Base-by-base conservation (phyloP, 1,140 invertebrate genomes). In the Caenorhabditis tropicalis region DNA sequence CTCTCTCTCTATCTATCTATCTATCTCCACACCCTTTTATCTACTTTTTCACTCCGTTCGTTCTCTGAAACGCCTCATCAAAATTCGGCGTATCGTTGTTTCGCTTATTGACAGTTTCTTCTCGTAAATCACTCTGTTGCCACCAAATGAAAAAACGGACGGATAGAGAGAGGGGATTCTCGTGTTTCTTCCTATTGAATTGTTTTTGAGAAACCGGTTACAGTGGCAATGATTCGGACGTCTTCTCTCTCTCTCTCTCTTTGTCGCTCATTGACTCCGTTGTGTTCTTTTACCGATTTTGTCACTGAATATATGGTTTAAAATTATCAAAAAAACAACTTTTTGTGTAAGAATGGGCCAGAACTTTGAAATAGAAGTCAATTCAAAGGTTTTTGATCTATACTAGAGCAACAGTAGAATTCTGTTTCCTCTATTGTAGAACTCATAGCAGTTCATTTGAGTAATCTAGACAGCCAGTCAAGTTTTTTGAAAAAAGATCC, bases 151-250 rank as follows among this genome's bases (percentile, higher is more conserved):
- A 36, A 70, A 70, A 70, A 70, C 9, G 60, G 53, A 58, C 53
- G 53, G 53, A 15, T n/a, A 7, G 10, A 4, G 43, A 51, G n/a
- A n/a, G n/a, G 10, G 9, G 16, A 51, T 58, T 58, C 53, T 58
- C 53, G 60, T 70, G 60, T 70, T 70, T 70, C 60, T n/a, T n/a
- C n/a, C n/a, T n/a, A 70, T 19, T 33, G 60, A 70, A 70, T 36
- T 70, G 29, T 70, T 70, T 70, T 70, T 70, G 60, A 5, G 9
- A 70, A 70, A 70, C 60, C 60, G 60, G 60, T 70, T 70, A 10
- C 19, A 9, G 43, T 12, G 2, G 31, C n/a, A n/a, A n/a, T 36
- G 60, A 70, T 36, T 70, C 60, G 60, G 60, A 39, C 33, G 31
- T 60, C 31, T 36, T 70, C 60, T 27, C 60, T 16, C 60, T 70